These are phyloP conservation scores for Sturmia bella DNA, from an alignment of 2,888 invertebrate species.

Conservation along the genomic window DNA sequence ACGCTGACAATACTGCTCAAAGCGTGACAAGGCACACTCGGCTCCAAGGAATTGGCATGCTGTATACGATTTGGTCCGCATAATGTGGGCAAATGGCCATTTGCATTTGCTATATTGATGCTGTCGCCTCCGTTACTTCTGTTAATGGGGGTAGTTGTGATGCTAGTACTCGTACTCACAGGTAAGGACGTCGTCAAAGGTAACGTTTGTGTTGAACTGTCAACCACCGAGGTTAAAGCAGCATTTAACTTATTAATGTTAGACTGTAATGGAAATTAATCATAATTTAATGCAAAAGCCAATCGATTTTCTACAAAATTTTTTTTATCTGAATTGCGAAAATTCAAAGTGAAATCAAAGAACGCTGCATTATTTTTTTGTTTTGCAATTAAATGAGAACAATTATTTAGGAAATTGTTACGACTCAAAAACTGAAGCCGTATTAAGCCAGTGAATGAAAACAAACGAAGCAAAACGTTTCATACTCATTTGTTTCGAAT, in stretches of 20 bases:
- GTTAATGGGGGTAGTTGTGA: conserved; percentile 17
- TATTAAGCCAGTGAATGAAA: too few relatives aligned
- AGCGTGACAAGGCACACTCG: conserved; percentile 85
- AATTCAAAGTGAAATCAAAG: too few relatives aligned
- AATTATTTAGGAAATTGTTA: too few relatives aligned
- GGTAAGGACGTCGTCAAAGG: conserved; percentile 65
- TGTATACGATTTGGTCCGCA: conserved; percentile 82
- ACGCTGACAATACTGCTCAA: conserved; percentile 86
- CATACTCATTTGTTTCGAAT: too few relatives aligned
- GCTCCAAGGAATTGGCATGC: conserved; percentile 82
- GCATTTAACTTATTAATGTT: conserved; percentile 72
- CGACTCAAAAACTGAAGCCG: too few relatives aligned
- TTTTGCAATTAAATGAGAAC: too few relatives aligned
- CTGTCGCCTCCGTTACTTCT: background rate
- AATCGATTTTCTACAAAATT: too few relatives aligned
- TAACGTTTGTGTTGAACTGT: conserved; percentile 74
- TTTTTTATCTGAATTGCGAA: too few relatives aligned
- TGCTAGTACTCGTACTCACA: conserved; percentile 41
- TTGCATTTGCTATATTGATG: conserved; percentile 56
- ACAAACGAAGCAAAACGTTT: too few relatives aligned
- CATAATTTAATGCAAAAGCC: too few relatives aligned
- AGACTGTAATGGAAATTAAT: conserved; percentile 67
- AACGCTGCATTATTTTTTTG: too few relatives aligned
- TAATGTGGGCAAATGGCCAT: conserved; percentile 66
- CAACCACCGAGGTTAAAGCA: conserved; percentile 72